Conservation (phyloP, 2,888 invertebrate genomes). For the Flexamia atlantica region DNA sequence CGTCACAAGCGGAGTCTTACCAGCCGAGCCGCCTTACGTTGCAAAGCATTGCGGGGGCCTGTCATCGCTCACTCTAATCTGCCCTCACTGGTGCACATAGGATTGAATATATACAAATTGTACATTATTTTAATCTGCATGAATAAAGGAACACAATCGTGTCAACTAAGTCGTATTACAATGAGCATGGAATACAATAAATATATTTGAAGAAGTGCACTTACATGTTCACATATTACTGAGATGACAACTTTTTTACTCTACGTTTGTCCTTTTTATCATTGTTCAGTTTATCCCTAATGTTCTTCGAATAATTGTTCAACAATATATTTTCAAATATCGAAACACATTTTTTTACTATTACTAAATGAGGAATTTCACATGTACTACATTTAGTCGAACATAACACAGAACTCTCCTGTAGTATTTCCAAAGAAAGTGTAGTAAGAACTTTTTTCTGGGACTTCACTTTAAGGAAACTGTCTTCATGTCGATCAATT, state of each 20-base stretch:
- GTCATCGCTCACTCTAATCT: conserved; percentile 12
- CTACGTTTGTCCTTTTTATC: conserved; percentile 18
- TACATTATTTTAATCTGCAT: conserved; percentile 28
- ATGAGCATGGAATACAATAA: background rate
- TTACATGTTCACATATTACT: conserved; percentile 6
- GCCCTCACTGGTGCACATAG: conserved; percentile 7
- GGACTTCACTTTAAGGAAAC: conserved; percentile 5
- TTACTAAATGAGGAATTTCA: conserved; percentile 37
- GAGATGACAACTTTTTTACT: no score
- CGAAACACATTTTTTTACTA: conserved; percentile 41
- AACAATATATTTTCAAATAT: conserved; percentile 44
- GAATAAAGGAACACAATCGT: conserved; percentile 18
- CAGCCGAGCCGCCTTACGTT: conserved; percentile 10
- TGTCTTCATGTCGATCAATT: conserved; percentile 23
- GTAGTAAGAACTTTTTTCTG: conserved; percentile 1
- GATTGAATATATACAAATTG: conserved; percentile 11
- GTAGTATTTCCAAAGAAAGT: conserved; percentile 16
- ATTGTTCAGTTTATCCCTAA: conserved; percentile 42
- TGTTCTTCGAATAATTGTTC: conserved; percentile 5
- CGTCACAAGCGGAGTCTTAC: no score
- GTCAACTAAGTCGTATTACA: conserved; percentile 24
- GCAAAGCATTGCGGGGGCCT: conserved; percentile 25
- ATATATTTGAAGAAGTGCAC: conserved; percentile 7
- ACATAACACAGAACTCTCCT: conserved; percentile 31
- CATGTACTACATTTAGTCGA: conserved; percentile 27